phyloP scores from a whole-genome alignment of 2,113 vertebrate species.

The human (Homo sapiens) region DNA sequence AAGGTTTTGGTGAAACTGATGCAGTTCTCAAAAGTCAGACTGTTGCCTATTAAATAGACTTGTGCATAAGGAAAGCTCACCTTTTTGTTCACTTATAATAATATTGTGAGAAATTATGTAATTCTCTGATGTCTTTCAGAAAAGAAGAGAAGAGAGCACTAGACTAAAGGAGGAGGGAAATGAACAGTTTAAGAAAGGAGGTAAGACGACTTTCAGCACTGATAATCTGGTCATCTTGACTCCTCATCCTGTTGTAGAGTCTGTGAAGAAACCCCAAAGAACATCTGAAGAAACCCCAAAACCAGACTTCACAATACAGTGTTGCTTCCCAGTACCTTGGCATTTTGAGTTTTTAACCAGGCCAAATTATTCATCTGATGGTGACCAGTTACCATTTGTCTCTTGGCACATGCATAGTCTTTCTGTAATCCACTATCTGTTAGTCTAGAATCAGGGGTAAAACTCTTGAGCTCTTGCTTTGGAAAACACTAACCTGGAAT shows the following conservation, averaged over 20 bases:
- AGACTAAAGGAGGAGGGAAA: constrained; percentile 94
- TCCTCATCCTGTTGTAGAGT: neutral
- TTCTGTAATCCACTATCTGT: neutral
- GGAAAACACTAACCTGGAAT: neutral
- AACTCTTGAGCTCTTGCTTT: neutral
- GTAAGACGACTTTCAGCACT: constrained; percentile 79
- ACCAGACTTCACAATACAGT: neutral
- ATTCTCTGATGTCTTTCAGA: constrained; percentile 85
- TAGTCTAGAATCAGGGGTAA: neutral
- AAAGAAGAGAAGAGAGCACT: constrained; percentile 89
- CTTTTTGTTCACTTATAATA: constrained; percentile 69
- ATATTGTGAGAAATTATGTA: constrained; percentile 65
- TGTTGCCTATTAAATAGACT: neutral
- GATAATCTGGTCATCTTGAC: neutral
- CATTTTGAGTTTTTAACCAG: neutral
- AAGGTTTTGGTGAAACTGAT: constrained; percentile 23
- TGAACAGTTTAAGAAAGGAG: constrained; percentile 92
- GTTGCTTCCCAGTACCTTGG: neutral
- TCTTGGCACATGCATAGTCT: neutral
- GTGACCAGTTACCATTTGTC: neutral
- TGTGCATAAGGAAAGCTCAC: constrained; percentile 48
- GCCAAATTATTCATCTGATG: neutral
- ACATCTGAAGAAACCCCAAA: neutral
- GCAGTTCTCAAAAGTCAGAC: neutral
- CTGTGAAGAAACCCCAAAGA: neutral